Percentiles rank a stretch among this genome's conserved stretches.
These are phyloP conservation scores for Neuroterus valhalla DNA, from an alignment of 1,140 invertebrate species.

Conservation along the genomic window DNA sequence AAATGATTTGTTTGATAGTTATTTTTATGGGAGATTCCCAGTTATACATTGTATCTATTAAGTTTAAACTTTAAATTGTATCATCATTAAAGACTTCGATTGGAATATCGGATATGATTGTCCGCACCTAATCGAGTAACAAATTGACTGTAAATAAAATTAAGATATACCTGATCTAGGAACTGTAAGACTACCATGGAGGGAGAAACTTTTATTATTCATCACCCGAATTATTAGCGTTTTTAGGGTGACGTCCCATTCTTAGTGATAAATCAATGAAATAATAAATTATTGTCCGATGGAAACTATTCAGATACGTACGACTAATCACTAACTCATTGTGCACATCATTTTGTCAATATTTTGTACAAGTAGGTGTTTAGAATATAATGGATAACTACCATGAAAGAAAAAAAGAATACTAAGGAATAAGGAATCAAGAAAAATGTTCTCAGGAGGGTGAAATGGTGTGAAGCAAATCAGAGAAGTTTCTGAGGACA, in stretches of 20 bases:
- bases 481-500: slow-evolving; percentile 8
- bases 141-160: slow-evolving; percentile 58
- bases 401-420: background rate
- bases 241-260: slow-evolving; percentile 12
- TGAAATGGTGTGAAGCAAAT: background rate
- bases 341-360: background rate
- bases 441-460: background rate
- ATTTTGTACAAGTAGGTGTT: background rate
- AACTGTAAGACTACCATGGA: slow-evolving; percentile 49
- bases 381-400: background rate
- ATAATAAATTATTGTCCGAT: slow-evolving; percentile 32
- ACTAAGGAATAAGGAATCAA: background rate
- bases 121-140: slow-evolving; percentile 44
- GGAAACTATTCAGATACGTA: slow-evolving; percentile 25
- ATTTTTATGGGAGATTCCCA: slow-evolving; percentile 48
- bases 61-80: slow-evolving; percentile 44
- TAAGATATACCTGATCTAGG: slow-evolving; percentile 48
- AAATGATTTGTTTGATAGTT: slow-evolving; percentile 53
- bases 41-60: slow-evolving; percentile 40
- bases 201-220: slow-evolving; percentile 46
- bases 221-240: slow-evolving; percentile 37
- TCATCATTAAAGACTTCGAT: slow-evolving; percentile 41
- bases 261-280: slow-evolving; percentile 37
- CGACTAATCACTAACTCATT: background rate
- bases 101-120: slow-evolving; percentile 34